Percentiles rank a stretch among this genome's conserved stretches.
These are phyloP conservation scores for Beris morrisii DNA, from an alignment of 2,888 invertebrate genomes.

Conservation along the genomic window DNA sequence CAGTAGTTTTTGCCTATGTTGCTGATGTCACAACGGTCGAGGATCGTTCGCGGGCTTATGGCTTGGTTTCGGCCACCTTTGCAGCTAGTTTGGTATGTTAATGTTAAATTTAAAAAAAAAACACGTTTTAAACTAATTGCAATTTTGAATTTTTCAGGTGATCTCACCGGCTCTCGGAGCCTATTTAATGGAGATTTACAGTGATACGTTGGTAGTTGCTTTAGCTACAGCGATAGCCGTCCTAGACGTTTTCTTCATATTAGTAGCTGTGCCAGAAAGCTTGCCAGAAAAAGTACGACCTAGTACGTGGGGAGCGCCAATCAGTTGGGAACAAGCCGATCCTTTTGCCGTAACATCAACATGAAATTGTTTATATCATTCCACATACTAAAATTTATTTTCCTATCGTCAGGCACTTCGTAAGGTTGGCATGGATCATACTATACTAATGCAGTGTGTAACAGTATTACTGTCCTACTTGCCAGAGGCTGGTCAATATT, in stretches of 20 bases:
- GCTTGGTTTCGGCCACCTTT: constrained; percentile 97
- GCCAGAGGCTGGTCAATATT: constrained; percentile 98
- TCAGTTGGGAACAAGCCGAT: constrained; percentile 98
- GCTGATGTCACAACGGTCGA: constrained; percentile 98
- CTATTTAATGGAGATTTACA: constrained; percentile 82
- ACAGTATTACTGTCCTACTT: constrained; percentile 97
- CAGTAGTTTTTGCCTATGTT: constrained; percentile 99
- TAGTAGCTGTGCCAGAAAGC: constrained; percentile 97
- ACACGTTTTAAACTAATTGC: not conserved
- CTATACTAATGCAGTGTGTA: constrained; percentile 94
- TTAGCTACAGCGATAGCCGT: constrained; percentile 94
- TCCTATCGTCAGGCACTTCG: constrained; percentile 65
- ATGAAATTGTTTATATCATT: constrained; percentile 10
- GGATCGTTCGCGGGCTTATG: constrained; percentile 93
- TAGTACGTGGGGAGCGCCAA: constrained; percentile 80
- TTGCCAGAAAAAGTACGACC: constrained; percentile 88
- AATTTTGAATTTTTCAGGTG: constrained; percentile 54
- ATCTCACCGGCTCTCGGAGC: constrained; percentile 97
- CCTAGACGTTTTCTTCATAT: constrained; percentile 95
- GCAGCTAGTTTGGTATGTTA: constrained; percentile 86
- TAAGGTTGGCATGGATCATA: constrained; percentile 92
- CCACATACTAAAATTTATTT: not conserved
- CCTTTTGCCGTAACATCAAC: constrained; percentile 78
- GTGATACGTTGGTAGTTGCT: constrained; percentile 85
- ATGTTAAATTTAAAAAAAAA: constrained; percentile 9